Base-by-base conservation (phyloP, 2,797 vertebrate species). In the Pogoniulus pusillus region DNA sequence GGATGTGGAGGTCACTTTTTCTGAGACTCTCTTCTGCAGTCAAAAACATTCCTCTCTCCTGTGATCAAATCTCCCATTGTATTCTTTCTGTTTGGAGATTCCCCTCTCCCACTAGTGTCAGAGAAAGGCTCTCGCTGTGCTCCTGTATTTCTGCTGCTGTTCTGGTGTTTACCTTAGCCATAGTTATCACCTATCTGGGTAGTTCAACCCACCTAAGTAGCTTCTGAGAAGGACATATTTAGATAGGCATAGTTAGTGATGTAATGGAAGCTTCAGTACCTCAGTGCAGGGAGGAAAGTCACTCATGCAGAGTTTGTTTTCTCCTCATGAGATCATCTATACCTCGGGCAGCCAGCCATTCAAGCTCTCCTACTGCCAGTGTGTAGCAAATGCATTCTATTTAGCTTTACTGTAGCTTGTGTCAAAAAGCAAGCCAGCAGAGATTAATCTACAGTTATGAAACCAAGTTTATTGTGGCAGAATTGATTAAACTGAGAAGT, bases 81-180 rank as follows among this genome's bases (percentile, higher is more conserved):
- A 6, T 4, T 66, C 4, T 57, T 82, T 69, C 47, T 76, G 2
- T 49, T 72, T 13, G 9, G 26, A 75, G 8, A 53, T 71, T 60
- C n/a, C n/a, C n/a, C 16, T 78, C 8, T 15, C 24, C 24, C 13
- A 24, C 1, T 1, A 0, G 2, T 53, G 7, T 59, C 18, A 54
- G 11, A 62, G 37, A 12, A 72, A 6, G 12, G 4, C 5, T 81
- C 4, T 75, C n/a, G 37, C 41, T 59, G 39, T 55, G 7, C 2
- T 84, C 7, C 27, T 82, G 27, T 29, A 62, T 53, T 81, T 74
- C 37, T 89, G 19, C 32, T 72, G 53, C 7, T 55, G 47, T 6
- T 10, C 69, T 62, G 16, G 5, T 65, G 35, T 58, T 14, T 26
- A 7, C 24, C 23, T 75, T 29, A 51, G 3, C 20, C 20, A 63